Conservation (phyloP, 2,797 vertebrate species). For the Spatula versicolor region DNA sequence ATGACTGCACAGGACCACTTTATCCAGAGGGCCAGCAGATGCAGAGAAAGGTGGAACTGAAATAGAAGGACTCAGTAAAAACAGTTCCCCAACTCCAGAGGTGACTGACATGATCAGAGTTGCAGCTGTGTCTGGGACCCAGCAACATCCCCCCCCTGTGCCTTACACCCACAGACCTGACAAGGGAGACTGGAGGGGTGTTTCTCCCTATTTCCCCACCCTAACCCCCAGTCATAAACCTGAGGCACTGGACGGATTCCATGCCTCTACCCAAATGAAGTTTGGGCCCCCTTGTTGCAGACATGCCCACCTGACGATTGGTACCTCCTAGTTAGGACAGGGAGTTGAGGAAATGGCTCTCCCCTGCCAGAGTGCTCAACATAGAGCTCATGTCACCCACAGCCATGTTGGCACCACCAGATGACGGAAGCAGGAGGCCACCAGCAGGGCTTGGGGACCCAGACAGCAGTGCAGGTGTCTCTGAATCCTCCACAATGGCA, state of each 20-base stretch:
- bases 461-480: constrained; percentile 82
- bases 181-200: background rate
- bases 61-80: background rate
- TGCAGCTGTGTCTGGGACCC: background rate
- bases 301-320: background rate
- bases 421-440: constrained; percentile 3
- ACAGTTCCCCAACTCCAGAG: no score
- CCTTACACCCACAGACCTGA: accelerated
- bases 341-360: constrained; percentile 95
- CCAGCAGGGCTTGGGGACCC: constrained; percentile 61
- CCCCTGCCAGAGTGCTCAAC: constrained; percentile 93
- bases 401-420: constrained; percentile 88
- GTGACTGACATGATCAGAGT: background rate
- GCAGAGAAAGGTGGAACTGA: background rate
- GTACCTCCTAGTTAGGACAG: constrained; percentile 69
- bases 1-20: background rate
- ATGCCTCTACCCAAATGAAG: accelerated
- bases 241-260: accelerated
- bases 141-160: accelerated
- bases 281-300: accelerated
- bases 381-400: constrained; percentile 97
- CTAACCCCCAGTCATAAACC: background rate
- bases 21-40: accelerated
- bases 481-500: constrained; percentile 93
- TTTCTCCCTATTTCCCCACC: accelerated